A percentile compares a stretch with the other conserved stretches of the same genome.
Conservation (phyloP, 2,888 invertebrate species). For the Alviniconcha strummeri region DNA sequence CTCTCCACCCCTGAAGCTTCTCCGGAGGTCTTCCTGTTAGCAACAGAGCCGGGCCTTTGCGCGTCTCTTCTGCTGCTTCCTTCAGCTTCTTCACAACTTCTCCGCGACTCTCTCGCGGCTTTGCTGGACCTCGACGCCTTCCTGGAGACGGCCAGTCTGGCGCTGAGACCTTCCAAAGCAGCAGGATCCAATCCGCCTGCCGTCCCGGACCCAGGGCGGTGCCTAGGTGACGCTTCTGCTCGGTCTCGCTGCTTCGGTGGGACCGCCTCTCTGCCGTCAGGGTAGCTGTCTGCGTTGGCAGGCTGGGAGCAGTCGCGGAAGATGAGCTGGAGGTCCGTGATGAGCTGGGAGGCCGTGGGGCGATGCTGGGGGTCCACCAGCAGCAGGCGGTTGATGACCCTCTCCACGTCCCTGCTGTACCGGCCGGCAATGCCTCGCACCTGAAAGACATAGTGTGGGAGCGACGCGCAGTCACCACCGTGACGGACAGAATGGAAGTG, state of each 20-base stretch:
- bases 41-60: too few relatives aligned
- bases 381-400: conserved; percentile 19
- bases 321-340: background rate
- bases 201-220: background rate
- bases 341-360: conserved; percentile 11
- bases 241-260: background rate
- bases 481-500: too few relatives aligned
- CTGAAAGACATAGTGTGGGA: background rate
- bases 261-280: background rate
- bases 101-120: too few relatives aligned
- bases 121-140: background rate
- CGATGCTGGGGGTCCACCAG: conserved; percentile 5
- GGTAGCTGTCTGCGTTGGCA: conserved; percentile 9
- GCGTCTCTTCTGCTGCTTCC: too few relatives aligned
- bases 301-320: background rate
- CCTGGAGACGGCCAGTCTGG: background rate
- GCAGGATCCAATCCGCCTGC: too few relatives aligned
- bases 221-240: background rate
- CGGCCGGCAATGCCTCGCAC: background rate
- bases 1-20: too few relatives aligned
- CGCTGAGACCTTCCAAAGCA: background rate
- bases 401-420: conserved; percentile 4
- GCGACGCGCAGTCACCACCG: too few relatives aligned
- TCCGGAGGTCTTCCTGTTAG: too few relatives aligned
- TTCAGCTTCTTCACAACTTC: too few relatives aligned